Evolutionary conservation across 2,113 vertebrate genomes (phyloP).

Genomic region (Eonycteris spelaea): DNA sequence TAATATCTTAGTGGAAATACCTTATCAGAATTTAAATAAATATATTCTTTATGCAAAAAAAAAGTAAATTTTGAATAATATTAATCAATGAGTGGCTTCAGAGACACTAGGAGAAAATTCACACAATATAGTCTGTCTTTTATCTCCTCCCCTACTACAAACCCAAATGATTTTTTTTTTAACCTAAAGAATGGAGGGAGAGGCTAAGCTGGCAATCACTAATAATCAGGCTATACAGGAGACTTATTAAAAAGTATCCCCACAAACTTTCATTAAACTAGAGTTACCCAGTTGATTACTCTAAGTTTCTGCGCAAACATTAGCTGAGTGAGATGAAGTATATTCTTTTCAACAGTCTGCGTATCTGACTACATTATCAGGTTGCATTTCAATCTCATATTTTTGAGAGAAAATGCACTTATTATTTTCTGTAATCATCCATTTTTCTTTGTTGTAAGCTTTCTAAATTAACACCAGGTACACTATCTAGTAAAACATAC

Average conservation of each 20-base stretch:
- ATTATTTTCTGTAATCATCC: slow-evolving; percentile 45
- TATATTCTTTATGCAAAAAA: background rate
- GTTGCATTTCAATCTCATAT: background rate
- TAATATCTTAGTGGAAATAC: slow-evolving; percentile 34
- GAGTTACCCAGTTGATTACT: slow-evolving; percentile 70
- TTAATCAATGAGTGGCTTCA: background rate
- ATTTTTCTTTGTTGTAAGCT: slow-evolving; percentile 58
- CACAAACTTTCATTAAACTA: slow-evolving; percentile 78
- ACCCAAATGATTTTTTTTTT: slow-evolving; percentile 34
- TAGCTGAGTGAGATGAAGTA: slow-evolving; percentile 66
- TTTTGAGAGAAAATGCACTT: slow-evolving; percentile 61
- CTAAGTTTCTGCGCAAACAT: slow-evolving; percentile 75
- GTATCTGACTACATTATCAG: slow-evolving; percentile 57
- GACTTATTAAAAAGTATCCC: slow-evolving; percentile 78
- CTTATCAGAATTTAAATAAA: slow-evolving; percentile 61
- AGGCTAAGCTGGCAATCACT: slow-evolving; percentile 67
- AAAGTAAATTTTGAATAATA: slow-evolving; percentile 59
- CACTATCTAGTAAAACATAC: background rate
- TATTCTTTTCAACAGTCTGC: slow-evolving; percentile 64
- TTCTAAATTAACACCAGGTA: background rate
- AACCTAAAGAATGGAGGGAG: slow-evolving; percentile 47
- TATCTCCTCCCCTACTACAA: slow-evolving; percentile 40
- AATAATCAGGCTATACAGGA: slow-evolving; percentile 71
- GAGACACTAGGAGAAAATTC: slow-evolving; percentile 49
- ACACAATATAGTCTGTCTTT: background rate